Evolutionary conservation across 64 coral and sea anemone genomes (phyloP).

Genomic region (Porites australiensis): DNA sequence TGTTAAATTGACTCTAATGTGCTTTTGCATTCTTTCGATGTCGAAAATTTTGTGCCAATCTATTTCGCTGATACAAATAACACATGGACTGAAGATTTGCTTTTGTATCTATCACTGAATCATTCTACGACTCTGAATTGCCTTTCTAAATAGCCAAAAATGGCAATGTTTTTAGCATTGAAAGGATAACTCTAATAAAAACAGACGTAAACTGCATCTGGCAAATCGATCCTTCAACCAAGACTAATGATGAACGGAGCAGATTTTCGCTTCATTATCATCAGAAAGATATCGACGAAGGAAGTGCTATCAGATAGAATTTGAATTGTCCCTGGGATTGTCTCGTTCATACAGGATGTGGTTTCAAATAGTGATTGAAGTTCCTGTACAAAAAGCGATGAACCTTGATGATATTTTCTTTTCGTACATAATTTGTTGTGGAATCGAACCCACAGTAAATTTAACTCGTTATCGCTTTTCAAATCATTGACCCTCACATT

Average conservation of each 20-base stretch:
- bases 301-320: background rate
- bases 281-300: background rate
- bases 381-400: background rate
- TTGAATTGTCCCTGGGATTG: background rate
- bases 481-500: background rate
- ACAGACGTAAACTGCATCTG: background rate
- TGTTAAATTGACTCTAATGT: background rate
- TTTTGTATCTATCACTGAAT: background rate
- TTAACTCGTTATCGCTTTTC: background rate
- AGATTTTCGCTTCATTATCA: constrained; percentile 4
- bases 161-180: background rate
- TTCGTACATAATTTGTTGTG: background rate
- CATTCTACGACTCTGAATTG: background rate
- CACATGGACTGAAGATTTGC: background rate
- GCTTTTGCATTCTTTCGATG: constrained; percentile 6
- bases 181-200: background rate
- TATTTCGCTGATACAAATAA: constrained; percentile 12
- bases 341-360: background rate
- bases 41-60: background rate
- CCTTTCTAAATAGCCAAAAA: background rate
- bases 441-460: background rate
- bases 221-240: background rate
- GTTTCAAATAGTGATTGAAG: background rate
- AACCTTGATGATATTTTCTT: background rate
- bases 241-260: constrained; percentile 14